Base-by-base conservation (phyloP, 2,113 vertebrate species). In the Lasiurus cinereus region DNA sequence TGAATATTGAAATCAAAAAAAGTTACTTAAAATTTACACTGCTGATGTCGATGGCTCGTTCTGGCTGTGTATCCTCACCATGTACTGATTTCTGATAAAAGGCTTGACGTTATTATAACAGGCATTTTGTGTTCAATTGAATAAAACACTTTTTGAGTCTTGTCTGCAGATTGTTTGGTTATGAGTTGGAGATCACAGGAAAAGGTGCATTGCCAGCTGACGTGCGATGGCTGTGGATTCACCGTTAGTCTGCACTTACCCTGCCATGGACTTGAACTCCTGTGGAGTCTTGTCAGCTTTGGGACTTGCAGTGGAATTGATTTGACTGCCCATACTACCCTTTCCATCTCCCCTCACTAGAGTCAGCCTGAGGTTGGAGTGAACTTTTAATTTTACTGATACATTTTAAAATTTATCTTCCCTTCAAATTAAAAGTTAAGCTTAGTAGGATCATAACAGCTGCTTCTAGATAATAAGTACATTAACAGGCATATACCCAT, bases 111-210 rank as follows among this genome's bases (percentile, higher is more conserved):
- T 96, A 94, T 39, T 96, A 70, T 94, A 96, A 95, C 70, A 88
- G 83, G 91, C 92, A 94, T 97, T 95, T 97, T 97, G 97, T 97
- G 97, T 97, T 96, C 94, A 95, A n/a, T 95, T 97, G 92, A 97
- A 97, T 97, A 97, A 97, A 97, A 95, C 24, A 48, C 48, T 97
- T 97, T 96, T 91, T 92, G 96, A 96, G 95, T 97, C 96, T 96
- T 74, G 94, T 95, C 94, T 97, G 95, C 52, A 94, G 1, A 91
- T 92, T 11, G 29, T 83, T 95, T 76, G 50, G 46, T 84, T 88
- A 2, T 90, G 73, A 94, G 48, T 87, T 92, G 86, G 82, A 90
- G 64, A 91, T 59, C 62, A 66, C 24, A 22, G 79, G 33, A 59
- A 22, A 27, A 91, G 70, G 62, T 22, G n/a, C 11, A 6, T 50